Evolutionary conservation across 37 sponge, comb jelly and placozoan species (phyloP).

Genomic region (Crambe crambe): DNA sequence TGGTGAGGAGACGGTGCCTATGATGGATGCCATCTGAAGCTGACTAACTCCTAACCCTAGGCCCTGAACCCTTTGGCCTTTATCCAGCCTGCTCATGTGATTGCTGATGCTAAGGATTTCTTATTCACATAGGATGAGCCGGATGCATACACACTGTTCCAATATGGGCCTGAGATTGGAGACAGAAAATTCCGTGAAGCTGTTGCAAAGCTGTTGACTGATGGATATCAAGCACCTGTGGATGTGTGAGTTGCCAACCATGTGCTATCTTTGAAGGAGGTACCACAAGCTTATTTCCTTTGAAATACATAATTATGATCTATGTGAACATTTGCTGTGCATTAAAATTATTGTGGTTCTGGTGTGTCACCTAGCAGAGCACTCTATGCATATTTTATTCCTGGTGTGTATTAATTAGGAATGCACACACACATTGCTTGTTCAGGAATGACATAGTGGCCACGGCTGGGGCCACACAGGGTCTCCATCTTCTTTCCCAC

Average conservation of each 20-base stretch:
- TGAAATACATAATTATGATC: too few species aligned
- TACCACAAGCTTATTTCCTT: too few species aligned
- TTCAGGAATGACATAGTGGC: slow-evolving; percentile 62
- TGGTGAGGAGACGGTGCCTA: slow-evolving; percentile 27
- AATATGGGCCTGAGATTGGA: slow-evolving; percentile 78
- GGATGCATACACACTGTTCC: slow-evolving; percentile 41
- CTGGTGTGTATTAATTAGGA: not conserved
- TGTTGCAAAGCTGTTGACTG: slow-evolving; percentile 70
- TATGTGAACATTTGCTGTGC: too few species aligned
- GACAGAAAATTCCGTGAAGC: slow-evolving; percentile 20
- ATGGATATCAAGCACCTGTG: slow-evolving; percentile 59
- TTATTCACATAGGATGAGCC: slow-evolving; percentile 25
- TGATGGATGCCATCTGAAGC: not conserved
- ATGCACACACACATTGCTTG: not conserved
- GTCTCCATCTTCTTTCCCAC: slow-evolving; percentile 38
- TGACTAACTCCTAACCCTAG: not conserved
- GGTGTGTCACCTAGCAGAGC: too few species aligned
- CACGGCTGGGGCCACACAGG: slow-evolving; percentile 79
- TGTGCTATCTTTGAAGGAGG: too few species aligned
- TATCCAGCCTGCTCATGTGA: not conserved
- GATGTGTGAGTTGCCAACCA: slow-evolving; percentile 61
- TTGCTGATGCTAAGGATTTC: too few species aligned
- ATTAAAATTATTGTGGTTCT: too few species aligned
- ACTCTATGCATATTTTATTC: too few species aligned
- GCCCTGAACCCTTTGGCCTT: not conserved